Base-by-base conservation (phyloP, 2,888 invertebrate species). In the Cecidostiba fungosa region DNA sequence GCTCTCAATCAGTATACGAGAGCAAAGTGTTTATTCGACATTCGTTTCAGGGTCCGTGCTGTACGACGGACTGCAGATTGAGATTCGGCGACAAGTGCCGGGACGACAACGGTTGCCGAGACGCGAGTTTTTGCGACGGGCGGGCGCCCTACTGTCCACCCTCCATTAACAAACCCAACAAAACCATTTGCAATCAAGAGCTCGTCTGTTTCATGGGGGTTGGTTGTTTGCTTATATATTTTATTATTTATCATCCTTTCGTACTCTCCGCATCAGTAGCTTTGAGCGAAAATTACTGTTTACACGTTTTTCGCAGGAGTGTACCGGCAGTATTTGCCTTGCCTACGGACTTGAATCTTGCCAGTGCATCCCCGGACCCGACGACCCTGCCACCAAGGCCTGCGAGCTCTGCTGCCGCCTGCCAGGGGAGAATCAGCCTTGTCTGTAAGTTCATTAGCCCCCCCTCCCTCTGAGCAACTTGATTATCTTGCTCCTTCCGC, bases 141-240 rank as follows among this genome's bases (percentile, higher is more conserved):
- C 94, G 96, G 89, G 95, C 97, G 85, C 97, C 99, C 6, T 96
- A 96, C 91, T 99, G 99, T 94, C 99, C 99, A 50, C 96, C 97
- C 43, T 98, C 99, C 85, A 95, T 96, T 62, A 98, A 98, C 94
- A 98, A 98, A 93, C 96, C 97, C 12, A 98, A 99, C 94, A 97
- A 98, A 93, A 98, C 98, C 4, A 97, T 98, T 87, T 99, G 99
- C 94, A 99, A 99, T 93, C 97, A 98, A 92, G 98, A 98, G 93
- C 98, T 99, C 91, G 98, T 99, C 84, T 99, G 99, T 93, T 98
- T 97, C 91, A 97, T 98, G 97, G 99, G 99, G 93, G 98, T 98
- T 93, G 95, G 96, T 95, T 77, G 39, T 26, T 23, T 43, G 16
- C 3, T 29, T 16, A 16, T 26, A 12, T n/a, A 4, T 32, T 26